phyloP scores from a whole-genome alignment of 2,113 vertebrate genomes.

The Cyphomyrus plagiostoma region DNA sequence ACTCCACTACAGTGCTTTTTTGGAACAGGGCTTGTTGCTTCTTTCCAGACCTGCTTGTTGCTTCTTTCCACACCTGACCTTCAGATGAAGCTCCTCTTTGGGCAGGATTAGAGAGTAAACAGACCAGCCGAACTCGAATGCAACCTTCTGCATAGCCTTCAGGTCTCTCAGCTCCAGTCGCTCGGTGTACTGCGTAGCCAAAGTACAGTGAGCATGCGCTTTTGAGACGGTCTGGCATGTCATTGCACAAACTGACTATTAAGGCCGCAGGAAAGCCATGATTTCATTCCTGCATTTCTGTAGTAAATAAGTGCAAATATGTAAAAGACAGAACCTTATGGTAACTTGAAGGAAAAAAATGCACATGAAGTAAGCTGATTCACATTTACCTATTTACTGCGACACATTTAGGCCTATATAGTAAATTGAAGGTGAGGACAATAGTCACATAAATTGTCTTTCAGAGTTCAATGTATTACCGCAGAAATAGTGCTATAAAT shows the following conservation, averaged over 20 bases:
- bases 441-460: background rate
- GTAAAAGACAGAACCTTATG: background rate
- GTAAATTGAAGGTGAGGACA: background rate
- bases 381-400: background rate
- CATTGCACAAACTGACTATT: background rate
- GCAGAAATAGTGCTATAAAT: background rate
- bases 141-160: conserved; percentile 35
- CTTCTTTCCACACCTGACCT: conserved; percentile 34
- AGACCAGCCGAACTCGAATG: conserved; percentile 17
- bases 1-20: background rate
- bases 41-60: too few species aligned
- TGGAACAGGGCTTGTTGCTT: too few species aligned
- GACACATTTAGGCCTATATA: background rate
- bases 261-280: background rate
- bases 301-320: background rate
- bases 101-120: conserved; percentile 38
- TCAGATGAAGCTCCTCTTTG: conserved; percentile 42
- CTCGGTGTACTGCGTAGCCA: conserved; percentile 45
- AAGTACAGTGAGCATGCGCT: background rate
- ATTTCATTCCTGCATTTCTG: background rate
- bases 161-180: conserved; percentile 45
- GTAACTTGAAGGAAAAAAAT: background rate
- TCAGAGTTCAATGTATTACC: background rate
- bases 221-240: background rate
- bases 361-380: background rate